Evolutionary conservation across 1,140 invertebrate species (phyloP).

Genomic region (Lepidurus arcticus): DNA sequence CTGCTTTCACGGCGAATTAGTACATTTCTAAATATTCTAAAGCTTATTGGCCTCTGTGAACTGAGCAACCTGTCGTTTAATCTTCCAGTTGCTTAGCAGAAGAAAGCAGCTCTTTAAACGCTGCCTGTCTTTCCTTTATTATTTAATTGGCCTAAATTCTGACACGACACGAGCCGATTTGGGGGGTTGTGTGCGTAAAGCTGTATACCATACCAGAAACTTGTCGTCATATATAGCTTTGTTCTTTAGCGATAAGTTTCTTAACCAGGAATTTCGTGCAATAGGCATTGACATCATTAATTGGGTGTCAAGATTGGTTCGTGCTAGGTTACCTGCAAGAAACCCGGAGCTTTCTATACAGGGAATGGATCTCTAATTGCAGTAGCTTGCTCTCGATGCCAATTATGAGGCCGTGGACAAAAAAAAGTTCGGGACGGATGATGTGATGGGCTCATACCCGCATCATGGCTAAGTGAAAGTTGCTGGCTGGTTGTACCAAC

Average conservation of each 20-base stretch:
- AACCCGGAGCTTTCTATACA: background rate
- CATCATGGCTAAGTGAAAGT: slow-evolving; percentile 4
- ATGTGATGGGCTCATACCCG: background rate
- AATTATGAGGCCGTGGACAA: background rate
- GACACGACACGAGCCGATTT: no score
- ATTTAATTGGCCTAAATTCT: no score
- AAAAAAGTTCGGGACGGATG: background rate
- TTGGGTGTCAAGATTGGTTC: background rate
- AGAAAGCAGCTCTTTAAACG: no score
- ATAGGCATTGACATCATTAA: background rate
- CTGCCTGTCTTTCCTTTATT: no score
- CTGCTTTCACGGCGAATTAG: no score
- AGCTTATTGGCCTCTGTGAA: no score
- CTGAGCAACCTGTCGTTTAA: no score
- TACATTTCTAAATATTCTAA: no score
- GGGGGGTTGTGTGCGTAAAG: no score
- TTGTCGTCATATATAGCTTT: background rate
- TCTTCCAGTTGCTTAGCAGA: no score
- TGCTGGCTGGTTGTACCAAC: slow-evolving; percentile 7
- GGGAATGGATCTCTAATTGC: background rate
- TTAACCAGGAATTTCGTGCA: background rate
- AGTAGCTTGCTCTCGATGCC: background rate
- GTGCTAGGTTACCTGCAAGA: slow-evolving; percentile 7
- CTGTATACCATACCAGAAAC: background rate
- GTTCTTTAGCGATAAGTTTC: background rate